A percentile compares a stretch with the other conserved stretches of the same genome.
Conservation (phyloP, 2,888 invertebrate species). For the Dascillus cervinus region DNA sequence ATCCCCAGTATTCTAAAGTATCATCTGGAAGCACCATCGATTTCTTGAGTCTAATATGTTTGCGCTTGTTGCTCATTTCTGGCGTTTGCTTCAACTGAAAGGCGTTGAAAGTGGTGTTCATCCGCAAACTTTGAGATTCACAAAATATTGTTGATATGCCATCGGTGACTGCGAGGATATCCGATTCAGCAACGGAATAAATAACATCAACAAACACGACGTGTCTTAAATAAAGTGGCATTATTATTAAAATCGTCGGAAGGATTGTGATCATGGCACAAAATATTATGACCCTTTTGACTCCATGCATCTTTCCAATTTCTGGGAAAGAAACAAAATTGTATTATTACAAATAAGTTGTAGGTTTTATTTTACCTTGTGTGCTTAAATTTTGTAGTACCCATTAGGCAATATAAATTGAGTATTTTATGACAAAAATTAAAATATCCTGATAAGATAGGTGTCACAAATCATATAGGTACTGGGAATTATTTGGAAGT, state of each 20-base stretch:
- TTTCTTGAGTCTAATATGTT: constrained; percentile 70
- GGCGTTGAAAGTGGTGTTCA: constrained; percentile 58
- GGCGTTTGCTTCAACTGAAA: constrained; percentile 47
- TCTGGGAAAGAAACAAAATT: no score
- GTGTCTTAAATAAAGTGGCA: constrained; percentile 71
- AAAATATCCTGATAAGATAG: no score
- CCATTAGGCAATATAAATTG: no score
- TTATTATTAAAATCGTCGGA: constrained; percentile 65
- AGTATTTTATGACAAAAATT: no score
- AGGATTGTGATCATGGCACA: constrained; percentile 69
- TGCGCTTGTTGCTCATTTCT: constrained; percentile 57
- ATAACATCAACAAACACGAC: constrained; percentile 68
- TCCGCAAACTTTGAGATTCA: constrained; percentile 65
- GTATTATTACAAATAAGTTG: no score
- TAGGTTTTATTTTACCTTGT: no score
- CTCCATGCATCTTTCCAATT: constrained; percentile 69
- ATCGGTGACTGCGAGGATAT: constrained; percentile 73
- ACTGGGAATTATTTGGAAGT: no score
- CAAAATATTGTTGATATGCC: constrained; percentile 80
- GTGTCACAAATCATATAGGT: no score
- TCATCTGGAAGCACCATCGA: constrained; percentile 79
- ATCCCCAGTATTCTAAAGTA: constrained; percentile 83
- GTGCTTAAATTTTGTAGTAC: no score
- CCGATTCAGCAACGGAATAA: constrained; percentile 75
- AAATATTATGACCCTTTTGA: constrained; percentile 68